These are phyloP conservation scores for Rhadina sibilatrix DNA, from an alignment of 2,113 vertebrate genomes.

Conservation along the genomic window DNA sequence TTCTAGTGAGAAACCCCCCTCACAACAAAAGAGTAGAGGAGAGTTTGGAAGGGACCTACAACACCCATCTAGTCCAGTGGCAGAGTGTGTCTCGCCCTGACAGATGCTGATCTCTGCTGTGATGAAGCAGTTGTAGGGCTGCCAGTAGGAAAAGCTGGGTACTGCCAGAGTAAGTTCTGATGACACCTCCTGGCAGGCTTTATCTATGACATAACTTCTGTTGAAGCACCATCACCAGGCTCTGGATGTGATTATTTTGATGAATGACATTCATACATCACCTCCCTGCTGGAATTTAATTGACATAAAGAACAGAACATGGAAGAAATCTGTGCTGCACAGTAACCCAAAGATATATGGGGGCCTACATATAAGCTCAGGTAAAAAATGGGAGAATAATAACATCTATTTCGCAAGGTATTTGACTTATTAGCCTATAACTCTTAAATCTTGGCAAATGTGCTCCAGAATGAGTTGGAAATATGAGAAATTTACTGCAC, in stretches of 20 bases:
- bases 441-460: neutral
- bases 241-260: constrained; percentile 29
- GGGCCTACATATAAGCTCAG: neutral
- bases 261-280: neutral
- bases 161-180: neutral
- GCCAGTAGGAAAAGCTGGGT: neutral
- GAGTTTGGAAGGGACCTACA: neutral
- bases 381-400: constrained; percentile 42
- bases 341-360: constrained; percentile 32
- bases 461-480: constrained; percentile 24
- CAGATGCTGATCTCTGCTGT: neutral
- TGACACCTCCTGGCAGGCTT: neutral
- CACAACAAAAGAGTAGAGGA: neutral
- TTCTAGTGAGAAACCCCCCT: neutral
- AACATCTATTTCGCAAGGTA: constrained; percentile 2
- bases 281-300: neutral
- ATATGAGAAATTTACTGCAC: constrained; percentile 36
- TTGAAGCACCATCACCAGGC: neutral
- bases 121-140: neutral
- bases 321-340: neutral
- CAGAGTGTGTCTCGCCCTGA: neutral
- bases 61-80: neutral
- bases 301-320: neutral
- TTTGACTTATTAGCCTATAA: constrained; percentile 34
- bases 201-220: neutral